Evolutionary conservation across 2,113 vertebrate species (phyloP), one percentile per base, ranked within the genome.

Genomic region (Galbula dea): DNA sequence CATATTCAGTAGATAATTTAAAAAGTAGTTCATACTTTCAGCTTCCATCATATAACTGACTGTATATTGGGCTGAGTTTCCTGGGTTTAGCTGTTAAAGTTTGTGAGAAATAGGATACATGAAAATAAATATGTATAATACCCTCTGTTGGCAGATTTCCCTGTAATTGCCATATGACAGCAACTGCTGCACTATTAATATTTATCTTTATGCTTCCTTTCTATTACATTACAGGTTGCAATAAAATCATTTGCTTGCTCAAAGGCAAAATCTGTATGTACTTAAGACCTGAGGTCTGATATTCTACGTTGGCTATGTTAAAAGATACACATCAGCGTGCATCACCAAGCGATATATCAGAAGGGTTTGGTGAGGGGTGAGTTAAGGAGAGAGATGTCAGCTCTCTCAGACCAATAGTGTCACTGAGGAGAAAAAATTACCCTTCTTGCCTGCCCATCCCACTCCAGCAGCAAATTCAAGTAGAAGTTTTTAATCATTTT

Each of bases 221-320:
- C 23, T 62, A 32, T n/a, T 17, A 11, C 62, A 51, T 82, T 83
- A 49, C 1, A 0, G 4, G 15, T 68, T 84, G 20, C 27, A 34
- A 36, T 81, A 6, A 18, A 52, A 51, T 61, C 0, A 1, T 48
- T 71, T 63, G 3, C 13, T 54, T 78, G 3, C 23, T 90, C 32
- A 54, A 57, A 74, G 73, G 61, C 0, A 0, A 89, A 84, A 85
- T 54, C 20, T 67, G 4, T 57, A 8, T 3, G 1, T 32, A 29
- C 61, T 82, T 86, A 58, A 0, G 1, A 67, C 72, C 81, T n/a
- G 3, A 79, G 9, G 6, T 68, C 49, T 65, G 10, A 26, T 48
- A 45, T 41, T 48, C 15, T 6, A 29, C 9, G 10, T 9, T 57
- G 54, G 2, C 32, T 52, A 3, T 34, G 20, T 75, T 36, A 75